Base-by-base conservation (phyloP, 2,888 invertebrate species). In the Nineta flava region DNA sequence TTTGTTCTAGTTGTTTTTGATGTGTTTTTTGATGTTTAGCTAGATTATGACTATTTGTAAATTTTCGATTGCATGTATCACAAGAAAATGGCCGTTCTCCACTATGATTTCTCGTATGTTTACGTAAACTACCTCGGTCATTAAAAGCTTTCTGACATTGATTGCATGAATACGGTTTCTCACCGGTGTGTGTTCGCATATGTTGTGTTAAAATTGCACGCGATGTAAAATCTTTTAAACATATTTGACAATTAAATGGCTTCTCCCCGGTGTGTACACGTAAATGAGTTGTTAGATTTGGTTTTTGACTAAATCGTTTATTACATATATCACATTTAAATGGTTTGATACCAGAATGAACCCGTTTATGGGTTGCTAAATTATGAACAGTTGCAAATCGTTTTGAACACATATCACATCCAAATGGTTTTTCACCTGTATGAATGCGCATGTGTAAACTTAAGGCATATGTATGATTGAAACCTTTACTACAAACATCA, bases 301-400 rank as follows among this genome's bases (percentile, higher is more conserved):
- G 61, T 9, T 58, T 60, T 0, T 71, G 70, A 0, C 72, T 72
- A 46, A 71, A 72, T 56, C 61, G 66, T 57, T 72, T 72, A 0
- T 67, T 63, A 47, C 72, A 72, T 1, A 65, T 61, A 0, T 59
- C 50, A 40, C 72, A 72, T 0, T 56, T 62, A 49, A 68, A 66
- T 0, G 63, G 67, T 53, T 72, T 72, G 49, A 71, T 72, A 70
- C 72, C 52, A 60, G 65, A 52, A 57, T 72, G 72, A 1, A 69
- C 69, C 45, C 69, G 70, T 15, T 62, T 58, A 32, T 72, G 72
- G 38, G 71, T 70, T n/a, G 68, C 66, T 3, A 72, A 57, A 0
- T 70, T 71, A 52, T 71, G 70, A 0, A 67, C 56, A 50, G 68
- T 66, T 38, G 71, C 71, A 57, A 71, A 72, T 34, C 62, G 55